Evolutionary conservation across 2,113 vertebrate genomes (phyloP).

Genomic region (Phaethornis superciliosus): DNA sequence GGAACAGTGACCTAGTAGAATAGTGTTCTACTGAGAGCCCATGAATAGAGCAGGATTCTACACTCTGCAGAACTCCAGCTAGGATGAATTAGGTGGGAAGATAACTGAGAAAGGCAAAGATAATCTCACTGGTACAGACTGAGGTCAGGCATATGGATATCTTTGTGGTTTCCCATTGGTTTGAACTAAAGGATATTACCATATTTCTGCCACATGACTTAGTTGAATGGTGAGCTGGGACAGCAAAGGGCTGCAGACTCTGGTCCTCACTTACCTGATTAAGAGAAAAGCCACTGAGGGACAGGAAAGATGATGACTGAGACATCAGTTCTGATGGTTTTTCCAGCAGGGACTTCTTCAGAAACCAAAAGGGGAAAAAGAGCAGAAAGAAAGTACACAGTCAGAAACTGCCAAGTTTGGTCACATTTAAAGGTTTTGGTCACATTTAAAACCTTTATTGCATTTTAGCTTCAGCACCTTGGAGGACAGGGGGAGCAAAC

Average conservation of each 20-base stretch:
- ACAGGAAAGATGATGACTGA: conserved; percentile 90
- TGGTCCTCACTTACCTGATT: conserved; percentile 83
- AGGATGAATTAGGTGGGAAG: background rate
- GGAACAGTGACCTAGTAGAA: background rate
- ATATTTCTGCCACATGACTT: background rate
- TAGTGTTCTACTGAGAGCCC: background rate
- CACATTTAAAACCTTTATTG: background rate
- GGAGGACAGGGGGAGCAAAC: background rate
- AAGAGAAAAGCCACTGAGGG: conserved; percentile 90
- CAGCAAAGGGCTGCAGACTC: background rate
- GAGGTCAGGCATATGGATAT: background rate
- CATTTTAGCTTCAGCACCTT: background rate
- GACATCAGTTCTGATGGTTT: conserved; percentile 86
- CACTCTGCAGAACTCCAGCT: background rate
- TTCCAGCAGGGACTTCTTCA: conserved; percentile 89
- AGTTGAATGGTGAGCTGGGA: background rate
- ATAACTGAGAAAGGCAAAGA: background rate
- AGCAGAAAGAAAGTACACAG: background rate
- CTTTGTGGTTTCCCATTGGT: background rate
- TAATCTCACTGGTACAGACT: background rate
- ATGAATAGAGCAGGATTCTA: background rate
- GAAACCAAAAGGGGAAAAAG: conserved; percentile 18
- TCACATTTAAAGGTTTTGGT: background rate
- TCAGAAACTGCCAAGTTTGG: background rate
- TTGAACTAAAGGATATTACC: background rate